Evolutionary conservation across 2,888 invertebrate species (phyloP), one percentile per base, ranked within the genome.

Genomic region (Salticus scenicus): DNA sequence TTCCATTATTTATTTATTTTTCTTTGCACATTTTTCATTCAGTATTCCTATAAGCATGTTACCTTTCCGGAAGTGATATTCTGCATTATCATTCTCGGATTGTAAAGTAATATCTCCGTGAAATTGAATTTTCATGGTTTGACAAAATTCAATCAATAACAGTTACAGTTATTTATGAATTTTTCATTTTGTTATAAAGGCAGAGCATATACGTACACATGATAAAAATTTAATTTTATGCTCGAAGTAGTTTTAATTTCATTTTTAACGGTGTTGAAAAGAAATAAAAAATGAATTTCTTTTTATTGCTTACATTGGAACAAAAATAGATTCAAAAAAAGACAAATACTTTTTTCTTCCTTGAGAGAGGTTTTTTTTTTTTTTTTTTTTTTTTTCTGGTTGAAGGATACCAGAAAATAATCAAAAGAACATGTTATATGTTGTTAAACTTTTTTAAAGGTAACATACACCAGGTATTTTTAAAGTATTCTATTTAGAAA

Each of bases 151-250:
- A 24, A 57, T 57, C 57, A 57, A 57, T 57, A 57, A 24, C 24
- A 57, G 20, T 57, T 5, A 57, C 5, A 1, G 24, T n/a, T 57
- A 57, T 57, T 57, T 57, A 57, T 57, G 24, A 24, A 24, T 7
- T 57, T 57, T 57, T 57, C 57, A 4, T 57, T 57, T 12, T 24
- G 20, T 24, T 1, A 4, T 2, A 57, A 57, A 57, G 24, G 1
- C 42, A 17, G 42, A 5, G 14, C n/a, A n/a, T n/a, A n/a, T 57
- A 24, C 24, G 24, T 24, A 57, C 1, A 1, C 57, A 24, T 57
- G 57, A 57, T 57, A 24, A 57, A 47, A 57, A 24, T 57, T 57
- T 57, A 57, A 57, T 57, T 57, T 57, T 57, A 57, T 57, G 57
- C 57, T 57, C 24, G 57, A 57, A 24, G 4, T 57, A 24, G 57